Evolutionary conservation across 2,113 vertebrate species (phyloP).

Genomic region (Tragelaphus buxtoni): DNA sequence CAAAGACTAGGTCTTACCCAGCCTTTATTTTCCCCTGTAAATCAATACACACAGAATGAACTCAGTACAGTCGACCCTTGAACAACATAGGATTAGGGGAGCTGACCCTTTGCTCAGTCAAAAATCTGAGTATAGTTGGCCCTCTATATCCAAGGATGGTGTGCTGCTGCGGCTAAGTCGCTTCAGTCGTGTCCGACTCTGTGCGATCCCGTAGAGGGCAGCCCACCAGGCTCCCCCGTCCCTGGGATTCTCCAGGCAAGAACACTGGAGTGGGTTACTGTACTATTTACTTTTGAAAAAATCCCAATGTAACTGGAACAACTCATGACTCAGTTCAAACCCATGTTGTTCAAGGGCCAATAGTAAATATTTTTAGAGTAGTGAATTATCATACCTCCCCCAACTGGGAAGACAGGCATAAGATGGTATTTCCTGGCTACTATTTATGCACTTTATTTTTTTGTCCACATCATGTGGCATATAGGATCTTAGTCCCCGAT

Average conservation of each 20-base stretch:
- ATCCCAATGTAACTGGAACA: background rate
- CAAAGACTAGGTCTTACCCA: background rate
- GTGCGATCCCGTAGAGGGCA: too few relatives aligned
- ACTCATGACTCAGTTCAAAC: background rate
- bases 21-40: background rate
- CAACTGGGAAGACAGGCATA: background rate
- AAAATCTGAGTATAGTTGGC: background rate
- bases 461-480: background rate
- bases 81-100: background rate
- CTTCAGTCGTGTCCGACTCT: too few relatives aligned
- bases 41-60: constrained; percentile 8
- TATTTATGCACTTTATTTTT: background rate
- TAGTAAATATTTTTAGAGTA: constrained; percentile 9
- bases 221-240: too few relatives aligned
- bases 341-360: background rate
- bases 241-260: too few relatives aligned
- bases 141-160: background rate
- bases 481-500: background rate
- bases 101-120: background rate
- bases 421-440: background rate
- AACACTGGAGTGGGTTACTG: background rate
- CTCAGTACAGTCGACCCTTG: background rate
- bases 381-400: background rate
- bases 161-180: background rate
- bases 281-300: background rate